Conservation (phyloP, 64 coral and sea anemone species). For the Stichodactyla mertensii region DNA sequence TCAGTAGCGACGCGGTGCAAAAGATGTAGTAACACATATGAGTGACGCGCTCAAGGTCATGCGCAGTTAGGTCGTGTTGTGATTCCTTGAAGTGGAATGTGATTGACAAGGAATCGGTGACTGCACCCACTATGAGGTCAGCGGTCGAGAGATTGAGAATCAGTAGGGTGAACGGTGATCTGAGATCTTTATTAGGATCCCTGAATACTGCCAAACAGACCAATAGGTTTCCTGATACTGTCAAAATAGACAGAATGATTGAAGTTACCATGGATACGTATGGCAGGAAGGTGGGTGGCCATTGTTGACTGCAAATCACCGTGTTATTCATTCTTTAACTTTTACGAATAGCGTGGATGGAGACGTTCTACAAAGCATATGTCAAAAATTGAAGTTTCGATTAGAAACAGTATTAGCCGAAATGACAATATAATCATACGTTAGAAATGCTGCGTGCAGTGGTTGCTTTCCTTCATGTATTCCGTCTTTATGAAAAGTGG, state of each 20-base stretch:
- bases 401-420: too few species aligned
- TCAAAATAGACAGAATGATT: slow-evolving; percentile 28
- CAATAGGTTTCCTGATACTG: slow-evolving; percentile 56
- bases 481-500: too few species aligned
- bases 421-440: neutral
- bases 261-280: slow-evolving; percentile 61
- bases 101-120: slow-evolving; percentile 57
- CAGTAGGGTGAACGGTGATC: slow-evolving; percentile 59
- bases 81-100: slow-evolving; percentile 45
- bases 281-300: slow-evolving; percentile 53
- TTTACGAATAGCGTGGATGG: neutral
- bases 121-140: slow-evolving; percentile 46
- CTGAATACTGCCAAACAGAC: slow-evolving; percentile 47
- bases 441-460: neutral
- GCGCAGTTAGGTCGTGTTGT: neutral
- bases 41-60: neutral
- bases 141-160: slow-evolving; percentile 66
- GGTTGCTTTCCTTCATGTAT: too few species aligned
- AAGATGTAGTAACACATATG: slow-evolving; percentile 67
- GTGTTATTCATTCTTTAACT: neutral
- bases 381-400: neutral
- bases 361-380: neutral
- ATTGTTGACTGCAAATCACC: neutral
- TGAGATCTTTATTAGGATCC: slow-evolving; percentile 56
- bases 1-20: slow-evolving; percentile 61